These are phyloP conservation scores for Dendroctonus ponderosae DNA, from an alignment of 1,140 invertebrate genomes.

Conservation along the genomic window DNA sequence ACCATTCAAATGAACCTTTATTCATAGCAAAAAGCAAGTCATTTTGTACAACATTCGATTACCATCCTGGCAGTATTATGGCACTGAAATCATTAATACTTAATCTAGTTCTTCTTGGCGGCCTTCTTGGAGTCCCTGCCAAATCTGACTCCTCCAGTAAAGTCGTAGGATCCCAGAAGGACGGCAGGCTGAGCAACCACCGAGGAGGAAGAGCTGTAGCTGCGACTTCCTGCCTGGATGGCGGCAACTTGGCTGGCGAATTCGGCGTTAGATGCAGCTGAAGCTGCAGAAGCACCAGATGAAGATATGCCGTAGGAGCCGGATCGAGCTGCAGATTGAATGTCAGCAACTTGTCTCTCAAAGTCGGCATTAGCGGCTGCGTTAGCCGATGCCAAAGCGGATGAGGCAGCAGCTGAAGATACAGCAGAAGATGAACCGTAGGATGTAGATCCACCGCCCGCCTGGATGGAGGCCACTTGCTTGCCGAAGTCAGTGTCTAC, in stretches of 20 bases:
- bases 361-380: neutral
- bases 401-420: neutral
- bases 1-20: neutral
- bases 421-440: neutral
- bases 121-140: constrained; percentile 16
- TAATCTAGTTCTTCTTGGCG: constrained; percentile 8
- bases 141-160: neutral
- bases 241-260: constrained; percentile 16
- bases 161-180: constrained; percentile 1
- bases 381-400: neutral
- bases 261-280: neutral
- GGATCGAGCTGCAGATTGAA: neutral
- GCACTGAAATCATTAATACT: neutral
- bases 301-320: neutral
- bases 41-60: neutral
- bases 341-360: constrained; percentile 5
- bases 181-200: constrained; percentile 14
- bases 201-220: neutral
- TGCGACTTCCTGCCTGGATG: constrained; percentile 3
- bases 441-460: neutral
- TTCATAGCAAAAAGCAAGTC: neutral
- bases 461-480: constrained; percentile 10
- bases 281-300: neutral
- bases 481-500: constrained; percentile 6
- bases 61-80: constrained; percentile 1